Conservation (phyloP, 2,888 invertebrate genomes). For the Drosophila neonasuta region DNA sequence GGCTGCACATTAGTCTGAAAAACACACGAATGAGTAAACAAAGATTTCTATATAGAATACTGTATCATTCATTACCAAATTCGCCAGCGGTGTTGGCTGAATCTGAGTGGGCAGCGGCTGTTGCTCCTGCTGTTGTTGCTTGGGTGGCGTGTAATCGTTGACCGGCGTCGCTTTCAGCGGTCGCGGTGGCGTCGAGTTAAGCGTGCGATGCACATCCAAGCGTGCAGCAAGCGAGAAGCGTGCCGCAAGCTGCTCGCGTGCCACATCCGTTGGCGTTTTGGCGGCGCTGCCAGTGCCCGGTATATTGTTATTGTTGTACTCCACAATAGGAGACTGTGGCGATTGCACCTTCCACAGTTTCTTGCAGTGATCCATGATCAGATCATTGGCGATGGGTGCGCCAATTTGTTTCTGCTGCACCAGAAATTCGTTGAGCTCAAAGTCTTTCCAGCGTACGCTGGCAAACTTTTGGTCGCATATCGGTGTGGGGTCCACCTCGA, state of each 20-base stretch:
- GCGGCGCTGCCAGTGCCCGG: conserved; percentile 29
- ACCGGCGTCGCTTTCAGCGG: conserved; percentile 35
- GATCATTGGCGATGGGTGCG: conserved; percentile 74
- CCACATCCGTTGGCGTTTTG: conserved; percentile 64
- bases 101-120: conserved; percentile 19
- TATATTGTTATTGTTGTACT: conserved; percentile 62
- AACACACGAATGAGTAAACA: not conserved
- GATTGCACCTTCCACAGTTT: conserved; percentile 68
- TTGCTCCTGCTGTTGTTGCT: conserved; percentile 12
- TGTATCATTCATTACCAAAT: conserved; percentile 50
- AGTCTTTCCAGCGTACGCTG: conserved; percentile 80
- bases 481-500: conserved; percentile 66
- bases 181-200: conserved; percentile 25
- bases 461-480: conserved; percentile 79
- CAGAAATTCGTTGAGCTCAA: conserved; percentile 77
- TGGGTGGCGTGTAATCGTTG: conserved; percentile 50
- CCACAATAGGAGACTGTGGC: conserved; percentile 34
- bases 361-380: conserved; percentile 79
- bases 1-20: conserved; percentile 63
- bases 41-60: not conserved
- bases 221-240: conserved; percentile 70
- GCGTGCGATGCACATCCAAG: conserved; percentile 68
- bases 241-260: conserved; percentile 69
- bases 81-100: conserved; percentile 48
- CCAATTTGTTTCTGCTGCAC: conserved; percentile 80